A percentile compares a stretch with the other conserved stretches of the same genome.
These are phyloP conservation scores for Stylophora pistillata DNA, from an alignment of 64 coral and sea anemone species.

Conservation along the genomic window DNA sequence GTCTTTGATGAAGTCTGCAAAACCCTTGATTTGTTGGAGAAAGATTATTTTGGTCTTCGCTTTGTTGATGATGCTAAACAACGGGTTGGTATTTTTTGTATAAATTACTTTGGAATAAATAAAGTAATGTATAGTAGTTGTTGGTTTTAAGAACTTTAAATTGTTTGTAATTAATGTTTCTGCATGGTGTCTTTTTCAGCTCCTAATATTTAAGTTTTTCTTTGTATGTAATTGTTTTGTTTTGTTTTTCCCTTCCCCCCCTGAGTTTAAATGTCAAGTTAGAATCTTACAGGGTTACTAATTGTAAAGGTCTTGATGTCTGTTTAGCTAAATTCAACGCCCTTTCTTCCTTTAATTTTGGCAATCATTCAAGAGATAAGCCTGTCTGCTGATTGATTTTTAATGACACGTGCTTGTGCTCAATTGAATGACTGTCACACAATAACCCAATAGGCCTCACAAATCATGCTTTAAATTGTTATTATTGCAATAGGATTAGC, in stretches of 20 bases:
- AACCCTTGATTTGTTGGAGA: constrained; percentile 72
- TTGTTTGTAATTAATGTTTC: not conserved
- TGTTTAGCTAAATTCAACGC: not conserved
- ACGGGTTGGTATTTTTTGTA: constrained; percentile 41
- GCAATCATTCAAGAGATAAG: not conserved
- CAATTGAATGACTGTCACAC: not conserved
- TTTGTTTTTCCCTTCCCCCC: not conserved
- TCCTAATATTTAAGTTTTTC: not conserved
- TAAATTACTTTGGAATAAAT: not conserved
- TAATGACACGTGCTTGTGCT: not conserved
- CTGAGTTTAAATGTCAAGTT: not conserved
- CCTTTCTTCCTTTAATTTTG: not conserved
- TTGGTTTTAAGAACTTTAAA: too few species aligned
- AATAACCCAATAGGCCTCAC: not conserved
- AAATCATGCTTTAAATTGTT: not conserved
- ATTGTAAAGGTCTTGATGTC: not conserved
- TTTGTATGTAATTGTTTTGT: not conserved
- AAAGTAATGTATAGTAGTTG: too few species aligned
- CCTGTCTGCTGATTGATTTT: not conserved
- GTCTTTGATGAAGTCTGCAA: constrained; percentile 62
- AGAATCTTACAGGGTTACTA: not conserved
- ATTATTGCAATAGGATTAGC: not conserved
- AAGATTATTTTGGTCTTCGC: constrained; percentile 85
- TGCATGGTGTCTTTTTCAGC: not conserved
- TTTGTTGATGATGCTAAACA: constrained; percentile 77